These are phyloP conservation scores for Parasteatoda lunata DNA, from an alignment of 2,888 invertebrate genomes.

Conservation along the genomic window DNA sequence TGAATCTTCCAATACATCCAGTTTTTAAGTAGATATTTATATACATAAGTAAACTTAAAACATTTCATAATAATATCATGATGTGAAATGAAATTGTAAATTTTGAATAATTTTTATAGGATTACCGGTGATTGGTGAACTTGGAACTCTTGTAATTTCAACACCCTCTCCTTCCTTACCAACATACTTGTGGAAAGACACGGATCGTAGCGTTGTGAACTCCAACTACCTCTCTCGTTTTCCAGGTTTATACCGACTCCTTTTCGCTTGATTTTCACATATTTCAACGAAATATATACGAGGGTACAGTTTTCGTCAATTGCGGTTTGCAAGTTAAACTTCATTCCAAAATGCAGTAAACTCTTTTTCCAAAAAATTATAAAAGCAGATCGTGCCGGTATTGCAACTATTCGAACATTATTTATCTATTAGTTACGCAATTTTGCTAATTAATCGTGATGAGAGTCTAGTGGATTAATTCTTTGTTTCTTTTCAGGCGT, in stretches of 20 bases:
- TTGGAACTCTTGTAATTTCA: slow-evolving; percentile 4
- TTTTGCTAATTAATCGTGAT: background rate
- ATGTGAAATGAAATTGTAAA: background rate
- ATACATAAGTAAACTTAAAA: background rate
- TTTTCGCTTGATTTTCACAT: too few species aligned
- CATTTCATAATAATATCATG: background rate
- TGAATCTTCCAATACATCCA: too few species aligned
- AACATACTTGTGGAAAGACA: slow-evolving; percentile 22
- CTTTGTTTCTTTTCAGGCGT: background rate
- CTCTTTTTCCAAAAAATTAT: background rate
- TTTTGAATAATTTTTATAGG: background rate
- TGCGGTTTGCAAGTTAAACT: too few species aligned
- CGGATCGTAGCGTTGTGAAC: slow-evolving; percentile 6
- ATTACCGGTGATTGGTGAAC: slow-evolving; percentile 5
- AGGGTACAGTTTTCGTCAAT: too few species aligned
- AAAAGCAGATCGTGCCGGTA: too few species aligned
- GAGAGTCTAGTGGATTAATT: background rate
- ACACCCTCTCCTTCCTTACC: slow-evolving; percentile 18
- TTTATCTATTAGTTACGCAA: background rate
- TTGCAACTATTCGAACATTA: background rate
- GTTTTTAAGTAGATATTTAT: too few species aligned
- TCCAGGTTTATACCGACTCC: background rate
- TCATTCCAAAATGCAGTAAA: background rate
- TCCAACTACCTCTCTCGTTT: slow-evolving; percentile 14
- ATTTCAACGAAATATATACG: too few species aligned